Conservation (phyloP, 2,113 vertebrate species). For the Pomatostomus ruficeps region DNA sequence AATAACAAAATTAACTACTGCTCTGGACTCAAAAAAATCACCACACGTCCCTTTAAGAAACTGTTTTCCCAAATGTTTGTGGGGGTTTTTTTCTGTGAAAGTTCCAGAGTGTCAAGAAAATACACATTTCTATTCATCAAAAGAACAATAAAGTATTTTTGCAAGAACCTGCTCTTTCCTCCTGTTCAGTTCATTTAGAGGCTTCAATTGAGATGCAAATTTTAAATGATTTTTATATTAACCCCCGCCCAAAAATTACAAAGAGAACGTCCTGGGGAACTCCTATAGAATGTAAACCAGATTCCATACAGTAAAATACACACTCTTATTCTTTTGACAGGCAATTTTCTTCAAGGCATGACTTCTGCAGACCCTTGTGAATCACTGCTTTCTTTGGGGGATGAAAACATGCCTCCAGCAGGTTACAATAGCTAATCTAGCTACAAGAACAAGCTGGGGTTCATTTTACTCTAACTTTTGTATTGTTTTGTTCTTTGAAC, state of each 20-base stretch:
- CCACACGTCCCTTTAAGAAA: not conserved
- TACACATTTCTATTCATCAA: constrained; percentile 5
- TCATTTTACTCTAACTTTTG: not conserved
- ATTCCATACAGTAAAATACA: not conserved
- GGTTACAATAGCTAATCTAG: not conserved
- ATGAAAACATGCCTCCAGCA: not conserved
- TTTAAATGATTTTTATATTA: not conserved
- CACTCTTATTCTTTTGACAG: not conserved
- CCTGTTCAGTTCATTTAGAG: not conserved
- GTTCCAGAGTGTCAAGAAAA: constrained; percentile 20
- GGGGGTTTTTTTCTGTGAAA: not conserved
- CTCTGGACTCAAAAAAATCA: constrained; percentile 6
- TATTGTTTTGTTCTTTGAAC: not conserved
- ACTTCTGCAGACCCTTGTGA: not conserved
- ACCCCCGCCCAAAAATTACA: not conserved
- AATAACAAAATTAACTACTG: constrained; percentile 51
- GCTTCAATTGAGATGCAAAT: not conserved
- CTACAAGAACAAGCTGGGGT: not conserved
- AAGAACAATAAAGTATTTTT: not conserved
- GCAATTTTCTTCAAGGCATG: not conserved
- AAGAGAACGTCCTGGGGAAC: not conserved
- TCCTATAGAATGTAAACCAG: not conserved
- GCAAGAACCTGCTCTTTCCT: not conserved
- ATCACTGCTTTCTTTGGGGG: not conserved
- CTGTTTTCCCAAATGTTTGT: not conserved